Evolutionary conservation across 2,113 vertebrate species (phyloP).

Genomic region (Athene cunicularia): DNA sequence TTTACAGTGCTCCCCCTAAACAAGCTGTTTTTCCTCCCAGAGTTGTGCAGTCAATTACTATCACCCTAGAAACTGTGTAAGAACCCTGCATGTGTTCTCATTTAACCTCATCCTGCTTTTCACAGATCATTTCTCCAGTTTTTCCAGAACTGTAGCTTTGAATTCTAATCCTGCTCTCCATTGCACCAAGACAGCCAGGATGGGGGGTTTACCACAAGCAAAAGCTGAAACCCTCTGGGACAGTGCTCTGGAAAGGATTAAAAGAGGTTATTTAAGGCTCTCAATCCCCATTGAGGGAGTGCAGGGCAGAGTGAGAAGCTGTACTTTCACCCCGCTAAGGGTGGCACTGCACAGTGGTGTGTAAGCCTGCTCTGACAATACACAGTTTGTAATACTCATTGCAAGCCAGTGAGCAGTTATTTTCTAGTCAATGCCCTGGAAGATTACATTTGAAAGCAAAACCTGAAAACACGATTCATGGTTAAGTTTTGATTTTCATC

Average conservation of each 20-base stretch:
- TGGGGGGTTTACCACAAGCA: not conserved
- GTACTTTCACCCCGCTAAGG: not conserved
- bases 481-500: not conserved
- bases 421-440: not conserved
- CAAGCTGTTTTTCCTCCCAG: not conserved
- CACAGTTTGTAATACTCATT: not conserved
- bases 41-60: not conserved
- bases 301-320: not conserved
- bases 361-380: not conserved
- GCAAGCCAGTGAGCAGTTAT: not conserved
- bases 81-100: not conserved
- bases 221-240: not conserved
- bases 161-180: not conserved
- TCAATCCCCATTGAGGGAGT: not conserved
- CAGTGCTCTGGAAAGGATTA: not conserved
- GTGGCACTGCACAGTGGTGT: fast-evolving
- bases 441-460: not conserved
- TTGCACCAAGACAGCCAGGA: not conserved
- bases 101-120: not conserved
- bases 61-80: not conserved
- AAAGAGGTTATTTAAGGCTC: not conserved
- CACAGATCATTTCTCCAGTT: not conserved
- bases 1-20: not conserved
- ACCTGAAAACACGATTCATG: not conserved
- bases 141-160: not conserved